A percentile compares a stretch with the other conserved stretches of the same genome.
These are phyloP conservation scores for Oncorhynchus nerka DNA, from an alignment of 2,113 vertebrate species.

Conservation along the genomic window DNA sequence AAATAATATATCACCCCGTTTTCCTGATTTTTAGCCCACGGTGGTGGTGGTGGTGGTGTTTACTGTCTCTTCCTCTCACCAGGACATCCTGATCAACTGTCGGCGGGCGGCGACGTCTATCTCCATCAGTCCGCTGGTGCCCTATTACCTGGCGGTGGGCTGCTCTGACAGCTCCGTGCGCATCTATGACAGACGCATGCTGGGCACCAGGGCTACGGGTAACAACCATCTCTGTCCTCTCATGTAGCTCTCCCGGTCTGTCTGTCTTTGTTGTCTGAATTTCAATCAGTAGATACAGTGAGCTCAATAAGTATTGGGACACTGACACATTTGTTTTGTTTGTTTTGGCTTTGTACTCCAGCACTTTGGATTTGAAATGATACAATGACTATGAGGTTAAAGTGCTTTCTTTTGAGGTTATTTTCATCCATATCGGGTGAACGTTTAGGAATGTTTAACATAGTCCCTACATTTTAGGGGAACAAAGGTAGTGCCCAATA, in stretches of 20 bases:
- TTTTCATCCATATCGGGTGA: too few species aligned
- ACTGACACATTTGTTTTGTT: too few species aligned
- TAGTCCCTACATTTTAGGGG: too few species aligned
- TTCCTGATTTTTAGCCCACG: background rate
- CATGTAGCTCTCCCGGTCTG: background rate
- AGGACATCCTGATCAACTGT: constrained; percentile 98
- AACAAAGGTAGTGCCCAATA: too few species aligned
- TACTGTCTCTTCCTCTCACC: constrained; percentile 7
- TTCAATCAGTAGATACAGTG: background rate
- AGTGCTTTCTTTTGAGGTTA: too few species aligned
- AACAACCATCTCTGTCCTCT: constrained; percentile 6
- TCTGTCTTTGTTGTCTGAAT: background rate
- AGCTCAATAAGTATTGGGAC: too few species aligned
- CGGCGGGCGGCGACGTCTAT: constrained; percentile 95
- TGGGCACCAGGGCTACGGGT: constrained; percentile 95
- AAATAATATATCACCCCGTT: too few species aligned
- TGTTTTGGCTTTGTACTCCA: too few species aligned
- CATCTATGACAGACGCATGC: constrained; percentile 95
- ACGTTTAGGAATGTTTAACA: too few species aligned
- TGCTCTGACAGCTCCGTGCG: constrained; percentile 98
- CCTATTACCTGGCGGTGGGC: constrained; percentile 94
- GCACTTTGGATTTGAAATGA: too few species aligned
- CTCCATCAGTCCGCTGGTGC: constrained; percentile 91
- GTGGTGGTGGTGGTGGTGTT: background rate
- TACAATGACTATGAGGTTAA: too few species aligned